A percentile compares a stretch with the other conserved stretches of the same genome.
These are phyloP conservation scores for Ochotona curzoniae DNA, from an alignment of 2,113 vertebrate species.

Conservation along the genomic window DNA sequence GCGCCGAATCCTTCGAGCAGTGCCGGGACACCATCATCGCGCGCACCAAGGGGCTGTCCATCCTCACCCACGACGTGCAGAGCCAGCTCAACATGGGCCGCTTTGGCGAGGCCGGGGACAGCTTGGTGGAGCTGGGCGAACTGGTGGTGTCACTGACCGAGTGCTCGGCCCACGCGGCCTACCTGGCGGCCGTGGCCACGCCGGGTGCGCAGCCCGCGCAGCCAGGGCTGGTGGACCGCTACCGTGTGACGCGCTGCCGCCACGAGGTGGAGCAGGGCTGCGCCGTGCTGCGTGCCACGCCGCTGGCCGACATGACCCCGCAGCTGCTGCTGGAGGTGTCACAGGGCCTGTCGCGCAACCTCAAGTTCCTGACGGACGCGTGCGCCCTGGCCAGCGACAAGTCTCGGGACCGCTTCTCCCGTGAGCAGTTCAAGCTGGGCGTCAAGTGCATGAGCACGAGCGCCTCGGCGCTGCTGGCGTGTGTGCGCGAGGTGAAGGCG, in stretches of 20 bases:
- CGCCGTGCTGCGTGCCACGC: constrained; percentile 89
- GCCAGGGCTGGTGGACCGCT: constrained; percentile 96
- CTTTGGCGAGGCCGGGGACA: constrained; percentile 94
- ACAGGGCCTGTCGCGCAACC: constrained; percentile 95
- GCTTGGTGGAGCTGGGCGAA: constrained; percentile 95
- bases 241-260: constrained; percentile 96
- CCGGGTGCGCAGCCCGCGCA: constrained; percentile 92
- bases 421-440: constrained; percentile 97
- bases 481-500: constrained; percentile 96
- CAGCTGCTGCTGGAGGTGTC: constrained; percentile 97
- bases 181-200: constrained; percentile 95
- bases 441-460: constrained; percentile 98
- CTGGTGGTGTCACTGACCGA: constrained; percentile 97
- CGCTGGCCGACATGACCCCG: constrained; percentile 94
- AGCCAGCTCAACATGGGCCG: constrained; percentile 99
- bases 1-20: constrained; percentile 96
- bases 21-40: constrained; percentile 98
- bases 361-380: constrained; percentile 96
- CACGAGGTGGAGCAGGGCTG: constrained; percentile 98
- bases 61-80: constrained; percentile 97
- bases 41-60: constrained; percentile 98
- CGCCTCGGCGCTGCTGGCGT: constrained; percentile 96
- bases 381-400: constrained; percentile 95
- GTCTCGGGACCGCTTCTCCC: constrained; percentile 95
- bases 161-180: constrained; percentile 96